A percentile compares a stretch with the other conserved stretches of the same genome.
Evolutionary conservation across 1,140 invertebrate species (phyloP).

Genomic region (Euschistus heros): DNA sequence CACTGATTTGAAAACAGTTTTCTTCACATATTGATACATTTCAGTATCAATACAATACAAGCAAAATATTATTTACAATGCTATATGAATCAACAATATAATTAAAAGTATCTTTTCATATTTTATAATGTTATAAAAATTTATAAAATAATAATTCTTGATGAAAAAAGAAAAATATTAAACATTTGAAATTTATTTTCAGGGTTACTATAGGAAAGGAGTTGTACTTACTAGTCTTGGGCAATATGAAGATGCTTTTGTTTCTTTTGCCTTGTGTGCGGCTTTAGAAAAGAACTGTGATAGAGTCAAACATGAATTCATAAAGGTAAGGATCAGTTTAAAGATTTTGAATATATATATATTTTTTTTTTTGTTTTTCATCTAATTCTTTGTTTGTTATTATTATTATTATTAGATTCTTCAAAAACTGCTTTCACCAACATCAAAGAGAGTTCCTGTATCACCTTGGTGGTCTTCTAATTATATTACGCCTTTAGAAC

Average conservation of each 20-base stretch:
- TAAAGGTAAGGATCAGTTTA: constrained; percentile 34
- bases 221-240: constrained; percentile 49
- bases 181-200: constrained; percentile 28
- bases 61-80: too few relatives aligned
- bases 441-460: constrained; percentile 7
- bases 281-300: constrained; percentile 39
- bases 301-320: constrained; percentile 36
- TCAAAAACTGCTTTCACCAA: constrained; percentile 32
- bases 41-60: too few relatives aligned
- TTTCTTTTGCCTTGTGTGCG: constrained; percentile 49
- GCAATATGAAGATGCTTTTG: constrained; percentile 54
- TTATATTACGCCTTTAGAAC: constrained; percentile 2
- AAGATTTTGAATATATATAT: not conserved
- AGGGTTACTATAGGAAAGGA: constrained; percentile 58
- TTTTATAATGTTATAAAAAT: too few relatives aligned
- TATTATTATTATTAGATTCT: constrained; percentile 15
- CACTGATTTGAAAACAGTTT: too few relatives aligned
- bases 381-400: not conserved
- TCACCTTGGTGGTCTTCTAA: constrained; percentile 20
- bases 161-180: not conserved
- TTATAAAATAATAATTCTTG: too few relatives aligned
- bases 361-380: not conserved
- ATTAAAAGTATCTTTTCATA: too few relatives aligned
- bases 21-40: too few relatives aligned
- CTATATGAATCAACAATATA: too few relatives aligned